Evolutionary conservation across 64 coral and sea anemone genomes (phyloP).

Genomic region (Stylophora pistillata): DNA sequence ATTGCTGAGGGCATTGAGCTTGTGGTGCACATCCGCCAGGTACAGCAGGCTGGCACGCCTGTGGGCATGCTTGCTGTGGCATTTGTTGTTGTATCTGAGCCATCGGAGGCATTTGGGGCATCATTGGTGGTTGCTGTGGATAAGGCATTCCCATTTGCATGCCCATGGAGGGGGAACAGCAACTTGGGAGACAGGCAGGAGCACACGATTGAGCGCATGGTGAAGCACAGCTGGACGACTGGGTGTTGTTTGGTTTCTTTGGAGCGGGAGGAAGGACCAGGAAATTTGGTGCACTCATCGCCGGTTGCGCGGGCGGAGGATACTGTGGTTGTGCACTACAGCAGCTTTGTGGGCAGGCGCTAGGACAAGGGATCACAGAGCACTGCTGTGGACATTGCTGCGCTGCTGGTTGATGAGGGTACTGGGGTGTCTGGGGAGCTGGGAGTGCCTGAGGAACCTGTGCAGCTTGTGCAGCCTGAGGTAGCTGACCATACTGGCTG

Average conservation of each 20-base stretch:
- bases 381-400: conserved; percentile 69
- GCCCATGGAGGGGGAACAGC: conserved; percentile 51
- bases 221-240: conserved; percentile 47
- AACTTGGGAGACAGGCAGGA: conserved; percentile 46
- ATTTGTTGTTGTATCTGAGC: conserved; percentile 24
- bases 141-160: conserved; percentile 26
- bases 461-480: conserved; percentile 4
- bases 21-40: conserved; percentile 38
- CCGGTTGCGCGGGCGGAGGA: neutral
- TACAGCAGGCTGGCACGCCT: conserved; percentile 10
- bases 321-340: conserved; percentile 26
- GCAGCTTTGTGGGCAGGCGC: conserved; percentile 34
- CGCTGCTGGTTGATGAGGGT: conserved; percentile 11
- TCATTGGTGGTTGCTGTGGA: conserved; percentile 22
- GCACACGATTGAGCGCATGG: conserved; percentile 63
- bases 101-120: conserved; percentile 31
- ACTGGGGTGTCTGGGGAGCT: neutral
- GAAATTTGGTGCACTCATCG: conserved; percentile 34
- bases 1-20: conserved; percentile 20
- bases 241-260: conserved; percentile 29
- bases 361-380: conserved; percentile 46
- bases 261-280: conserved; percentile 34
- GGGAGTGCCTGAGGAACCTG: neutral
- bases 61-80: conserved; percentile 30
- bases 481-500: conserved; percentile 4